Conservation (phyloP, 2,797 vertebrate genomes). For the Coreius guichenoti region DNA sequence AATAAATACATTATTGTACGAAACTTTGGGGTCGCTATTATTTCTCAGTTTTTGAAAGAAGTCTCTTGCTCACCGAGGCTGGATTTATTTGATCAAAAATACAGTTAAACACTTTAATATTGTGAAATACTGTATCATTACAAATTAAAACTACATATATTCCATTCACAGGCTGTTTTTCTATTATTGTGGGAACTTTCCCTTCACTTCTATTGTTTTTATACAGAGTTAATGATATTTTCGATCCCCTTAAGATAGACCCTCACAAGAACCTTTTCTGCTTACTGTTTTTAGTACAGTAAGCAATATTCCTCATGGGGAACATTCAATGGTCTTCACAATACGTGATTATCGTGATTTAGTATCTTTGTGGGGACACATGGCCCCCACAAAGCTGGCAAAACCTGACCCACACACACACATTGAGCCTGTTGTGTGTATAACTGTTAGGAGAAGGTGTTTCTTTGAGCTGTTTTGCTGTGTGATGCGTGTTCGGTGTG, state of each 20-base stretch:
- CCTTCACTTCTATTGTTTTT: too few species aligned
- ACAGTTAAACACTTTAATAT: neutral
- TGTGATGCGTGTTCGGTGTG: conserved; percentile 38
- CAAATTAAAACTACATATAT: neutral
- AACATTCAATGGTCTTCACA: neutral
- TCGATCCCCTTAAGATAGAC: neutral
- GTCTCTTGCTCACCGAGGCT: neutral
- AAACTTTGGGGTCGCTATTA: neutral
- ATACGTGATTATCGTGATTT: neutral
- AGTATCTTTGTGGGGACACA: neutral
- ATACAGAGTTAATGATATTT: neutral
- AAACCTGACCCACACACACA: conserved; percentile 49
- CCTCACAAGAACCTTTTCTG: neutral
- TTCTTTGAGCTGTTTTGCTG: conserved; percentile 45
- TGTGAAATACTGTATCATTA: neutral
- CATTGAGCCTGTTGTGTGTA: conserved; percentile 12
- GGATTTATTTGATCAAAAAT: neutral
- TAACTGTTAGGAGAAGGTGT: conserved; percentile 8
- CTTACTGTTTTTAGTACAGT: too few species aligned
- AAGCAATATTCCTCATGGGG: neutral
- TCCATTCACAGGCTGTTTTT: neutral
- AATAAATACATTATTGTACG: neutral
- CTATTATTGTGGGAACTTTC: neutral
- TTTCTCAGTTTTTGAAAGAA: neutral
- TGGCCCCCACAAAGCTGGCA: neutral